phyloP scores from a whole-genome alignment of 2,888 invertebrate species.

The Anthophora plumipes region DNA sequence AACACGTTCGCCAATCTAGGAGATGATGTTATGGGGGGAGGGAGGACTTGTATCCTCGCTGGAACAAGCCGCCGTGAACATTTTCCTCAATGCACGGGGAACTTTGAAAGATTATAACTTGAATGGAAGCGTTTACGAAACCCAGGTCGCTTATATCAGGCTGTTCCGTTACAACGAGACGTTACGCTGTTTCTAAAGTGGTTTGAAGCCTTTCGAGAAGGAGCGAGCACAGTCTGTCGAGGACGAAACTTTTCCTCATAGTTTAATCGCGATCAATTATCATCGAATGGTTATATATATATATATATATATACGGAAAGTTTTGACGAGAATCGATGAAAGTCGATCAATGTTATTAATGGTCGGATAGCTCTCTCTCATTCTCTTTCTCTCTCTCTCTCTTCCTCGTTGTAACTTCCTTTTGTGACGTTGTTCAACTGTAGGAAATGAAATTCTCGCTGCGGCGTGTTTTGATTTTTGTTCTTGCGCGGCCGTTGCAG shows the following conservation, averaged over 20 bases:
- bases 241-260: background rate
- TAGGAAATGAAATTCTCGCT: slow-evolving; percentile 46
- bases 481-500: background rate
- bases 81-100: slow-evolving; percentile 22
- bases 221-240: background rate
- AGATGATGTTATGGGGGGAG: slow-evolving; percentile 9
- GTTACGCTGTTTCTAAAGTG: background rate
- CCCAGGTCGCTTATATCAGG: slow-evolving; percentile 5
- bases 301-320: background rate
- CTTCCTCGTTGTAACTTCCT: slow-evolving; percentile 1
- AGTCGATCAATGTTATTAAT: slow-evolving; percentile 38
- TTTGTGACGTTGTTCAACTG: background rate
- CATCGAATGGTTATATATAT: background rate
- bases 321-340: slow-evolving; percentile 15
- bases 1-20: slow-evolving; percentile 25
- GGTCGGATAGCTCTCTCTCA: slow-evolving; percentile 7
- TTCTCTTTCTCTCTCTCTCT: background rate
- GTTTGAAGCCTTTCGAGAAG: background rate
- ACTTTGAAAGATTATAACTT: slow-evolving; percentile 40
- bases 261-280: slow-evolving; percentile 1
- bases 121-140: slow-evolving; percentile 19
- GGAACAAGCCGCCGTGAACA: slow-evolving; percentile 28
- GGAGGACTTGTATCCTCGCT: slow-evolving; percentile 6
- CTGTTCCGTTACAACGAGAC: slow-evolving; percentile 13
- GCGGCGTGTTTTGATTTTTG: background rate